These are phyloP conservation scores for Phthorimaea operculella DNA, from an alignment of 1,140 invertebrate species.

Conservation along the genomic window DNA sequence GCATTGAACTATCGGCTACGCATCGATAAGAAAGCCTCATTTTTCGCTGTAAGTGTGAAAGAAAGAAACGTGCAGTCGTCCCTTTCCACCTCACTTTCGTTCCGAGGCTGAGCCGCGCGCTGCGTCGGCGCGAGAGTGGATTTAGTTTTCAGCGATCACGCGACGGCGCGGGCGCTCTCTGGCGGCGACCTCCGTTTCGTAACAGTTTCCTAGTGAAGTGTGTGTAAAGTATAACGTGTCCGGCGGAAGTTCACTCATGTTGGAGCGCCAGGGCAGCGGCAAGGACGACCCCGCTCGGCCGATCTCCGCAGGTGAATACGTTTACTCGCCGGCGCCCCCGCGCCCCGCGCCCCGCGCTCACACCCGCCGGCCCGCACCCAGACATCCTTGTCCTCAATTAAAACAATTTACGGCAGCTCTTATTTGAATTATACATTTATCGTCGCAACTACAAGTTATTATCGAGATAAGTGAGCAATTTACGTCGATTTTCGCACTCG, in stretches of 20 bases:
- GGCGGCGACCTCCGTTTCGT: constrained; percentile 46
- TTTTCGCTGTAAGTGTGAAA: constrained; percentile 44
- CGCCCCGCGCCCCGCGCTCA: constrained; percentile 20
- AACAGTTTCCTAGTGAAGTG: constrained; percentile 53
- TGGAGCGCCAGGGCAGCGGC: not conserved
- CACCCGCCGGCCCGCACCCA: not conserved
- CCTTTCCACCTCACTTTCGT: constrained; percentile 58
- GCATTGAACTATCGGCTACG: constrained; percentile 15
- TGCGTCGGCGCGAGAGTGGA: constrained; percentile 32
- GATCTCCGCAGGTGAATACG: constrained; percentile 23
- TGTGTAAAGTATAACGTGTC: constrained; percentile 33
- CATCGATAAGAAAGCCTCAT: constrained; percentile 41
- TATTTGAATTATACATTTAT: constrained; percentile 29
- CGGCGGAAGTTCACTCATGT: constrained; percentile 21
- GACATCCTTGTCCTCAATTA: constrained; percentile 61
- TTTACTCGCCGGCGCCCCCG: constrained; percentile 12
- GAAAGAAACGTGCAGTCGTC: constrained; percentile 57
- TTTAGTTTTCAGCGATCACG: constrained; percentile 60
- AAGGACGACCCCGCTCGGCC: not conserved
- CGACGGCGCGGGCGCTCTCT: constrained; percentile 43
- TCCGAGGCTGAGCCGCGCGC: constrained; percentile 24
- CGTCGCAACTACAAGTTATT: not conserved
- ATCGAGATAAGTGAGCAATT: not conserved
- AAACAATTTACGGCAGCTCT: constrained; percentile 46
- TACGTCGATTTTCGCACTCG: constrained; percentile 2